A percentile compares a stretch with the other conserved stretches of the same genome.
These are phyloP conservation scores for Abramis brama DNA, from an alignment of 2,113 vertebrate species.

Conservation along the genomic window DNA sequence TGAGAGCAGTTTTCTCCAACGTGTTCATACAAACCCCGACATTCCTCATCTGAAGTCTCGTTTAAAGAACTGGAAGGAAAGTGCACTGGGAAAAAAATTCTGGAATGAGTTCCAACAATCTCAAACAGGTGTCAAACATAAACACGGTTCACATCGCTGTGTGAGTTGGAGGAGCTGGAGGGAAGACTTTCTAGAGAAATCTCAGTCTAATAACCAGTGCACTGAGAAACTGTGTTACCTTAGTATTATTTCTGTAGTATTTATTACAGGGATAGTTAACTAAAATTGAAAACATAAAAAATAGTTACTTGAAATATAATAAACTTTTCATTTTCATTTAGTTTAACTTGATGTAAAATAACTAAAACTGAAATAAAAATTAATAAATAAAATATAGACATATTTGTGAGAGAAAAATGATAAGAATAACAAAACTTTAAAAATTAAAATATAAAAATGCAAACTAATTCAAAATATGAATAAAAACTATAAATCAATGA, in stretches of 20 bases:
- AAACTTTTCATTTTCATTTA: too few relatives aligned
- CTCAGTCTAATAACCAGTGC: background rate
- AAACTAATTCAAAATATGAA: too few relatives aligned
- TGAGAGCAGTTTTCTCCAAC: background rate
- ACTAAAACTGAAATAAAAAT: too few relatives aligned
- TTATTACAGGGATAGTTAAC: too few relatives aligned
- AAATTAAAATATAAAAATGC: too few relatives aligned
- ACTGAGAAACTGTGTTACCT: background rate
- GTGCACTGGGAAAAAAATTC: background rate
- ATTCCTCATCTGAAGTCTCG: background rate
- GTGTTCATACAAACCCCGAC: background rate
- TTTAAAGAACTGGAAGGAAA: conserved; percentile 29
- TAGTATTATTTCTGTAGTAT: background rate
- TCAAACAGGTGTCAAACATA: background rate
- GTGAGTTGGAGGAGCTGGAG: background rate
- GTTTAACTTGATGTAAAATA: too few relatives aligned
- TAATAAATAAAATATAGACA: too few relatives aligned
- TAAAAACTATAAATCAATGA: too few relatives aligned
- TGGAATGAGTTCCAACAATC: conserved; percentile 2
- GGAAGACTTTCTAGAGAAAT: background rate
- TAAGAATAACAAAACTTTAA: too few relatives aligned
- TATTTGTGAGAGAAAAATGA: too few relatives aligned
- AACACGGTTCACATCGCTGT: background rate
- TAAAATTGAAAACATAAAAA: too few relatives aligned
- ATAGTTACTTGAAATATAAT: too few relatives aligned